These are phyloP conservation scores for Pleuronectes platessa DNA, from an alignment of 2,113 vertebrate species.

Conservation along the genomic window DNA sequence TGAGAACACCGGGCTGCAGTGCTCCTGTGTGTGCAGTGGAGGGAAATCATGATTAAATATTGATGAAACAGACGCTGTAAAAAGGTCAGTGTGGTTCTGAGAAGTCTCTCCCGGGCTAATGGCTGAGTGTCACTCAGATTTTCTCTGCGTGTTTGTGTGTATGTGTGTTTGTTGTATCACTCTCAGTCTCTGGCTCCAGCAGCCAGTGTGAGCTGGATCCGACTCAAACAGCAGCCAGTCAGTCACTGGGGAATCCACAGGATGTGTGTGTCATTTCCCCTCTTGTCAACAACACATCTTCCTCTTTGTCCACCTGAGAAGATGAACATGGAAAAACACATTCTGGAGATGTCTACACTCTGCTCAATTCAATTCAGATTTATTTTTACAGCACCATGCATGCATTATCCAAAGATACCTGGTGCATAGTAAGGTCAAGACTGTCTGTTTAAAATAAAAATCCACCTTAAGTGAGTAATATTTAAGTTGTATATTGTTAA, in stretches of 20 bases:
- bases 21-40: slow-evolving; percentile 20
- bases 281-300: neutral
- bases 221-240: slow-evolving; percentile 1
- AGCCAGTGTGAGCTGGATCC: slow-evolving; percentile 5
- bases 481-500: too few relatives aligned
- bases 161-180: neutral
- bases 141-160: neutral
- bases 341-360: neutral
- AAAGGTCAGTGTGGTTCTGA: slow-evolving; percentile 49
- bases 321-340: neutral
- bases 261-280: neutral
- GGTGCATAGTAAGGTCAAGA: too few relatives aligned
- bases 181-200: neutral
- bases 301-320: neutral
- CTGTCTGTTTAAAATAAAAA: too few relatives aligned
- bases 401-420: too few relatives aligned
- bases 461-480: too few relatives aligned
- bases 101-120: slow-evolving; percentile 18
- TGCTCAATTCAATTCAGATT: too few relatives aligned
- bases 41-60: slow-evolving; percentile 54
- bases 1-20: neutral
- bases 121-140: neutral
- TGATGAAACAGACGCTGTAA: slow-evolving; percentile 35
- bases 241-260: neutral
- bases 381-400: too few relatives aligned